Conservation (phyloP, 2,888 invertebrate species). For the Celastrina argiolus region DNA sequence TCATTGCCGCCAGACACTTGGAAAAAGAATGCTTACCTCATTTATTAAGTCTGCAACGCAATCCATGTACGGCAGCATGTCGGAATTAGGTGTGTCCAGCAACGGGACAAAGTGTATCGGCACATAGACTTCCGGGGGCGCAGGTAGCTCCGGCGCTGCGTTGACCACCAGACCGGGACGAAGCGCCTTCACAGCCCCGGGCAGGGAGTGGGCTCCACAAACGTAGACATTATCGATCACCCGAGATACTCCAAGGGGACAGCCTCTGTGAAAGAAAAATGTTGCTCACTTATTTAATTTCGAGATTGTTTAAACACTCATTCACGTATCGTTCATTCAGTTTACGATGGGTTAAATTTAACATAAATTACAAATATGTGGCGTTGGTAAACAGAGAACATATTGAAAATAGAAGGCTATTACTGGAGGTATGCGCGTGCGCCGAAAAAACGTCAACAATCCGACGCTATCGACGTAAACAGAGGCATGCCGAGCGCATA, state of each 20-base stretch:
- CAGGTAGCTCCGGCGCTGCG: conserved; percentile 89
- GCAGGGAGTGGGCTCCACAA: conserved; percentile 87
- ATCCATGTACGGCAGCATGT: conserved; percentile 87
- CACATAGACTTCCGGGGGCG: conserved; percentile 78
- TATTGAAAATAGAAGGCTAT: conserved; percentile 16
- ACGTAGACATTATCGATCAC: conserved; percentile 86
- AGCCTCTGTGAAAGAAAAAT: conserved; percentile 50
- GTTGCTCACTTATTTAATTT: background rate
- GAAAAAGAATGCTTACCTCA: conserved; percentile 63
- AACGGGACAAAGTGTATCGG: conserved; percentile 84
- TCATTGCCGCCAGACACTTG: background rate
- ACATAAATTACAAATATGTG: background rate
- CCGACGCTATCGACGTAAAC: conserved; percentile 54
- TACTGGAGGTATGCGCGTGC: conserved; percentile 25
- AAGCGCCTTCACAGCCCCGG: conserved; percentile 81
- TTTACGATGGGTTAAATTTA: background rate
- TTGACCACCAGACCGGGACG: conserved; percentile 88
- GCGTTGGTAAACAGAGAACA: background rate
- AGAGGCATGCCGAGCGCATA: conserved; percentile 48
- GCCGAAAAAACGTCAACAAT: conserved; percentile 51
- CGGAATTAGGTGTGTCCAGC: conserved; percentile 84
- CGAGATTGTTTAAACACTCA: background rate
- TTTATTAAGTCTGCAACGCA: conserved; percentile 86
- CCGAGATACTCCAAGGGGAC: conserved; percentile 81
- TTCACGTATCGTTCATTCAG: background rate